Evolutionary conservation across 2,888 invertebrate species (phyloP), one percentile per base, ranked within the genome.

Genomic region (Rotaria socialis): DNA sequence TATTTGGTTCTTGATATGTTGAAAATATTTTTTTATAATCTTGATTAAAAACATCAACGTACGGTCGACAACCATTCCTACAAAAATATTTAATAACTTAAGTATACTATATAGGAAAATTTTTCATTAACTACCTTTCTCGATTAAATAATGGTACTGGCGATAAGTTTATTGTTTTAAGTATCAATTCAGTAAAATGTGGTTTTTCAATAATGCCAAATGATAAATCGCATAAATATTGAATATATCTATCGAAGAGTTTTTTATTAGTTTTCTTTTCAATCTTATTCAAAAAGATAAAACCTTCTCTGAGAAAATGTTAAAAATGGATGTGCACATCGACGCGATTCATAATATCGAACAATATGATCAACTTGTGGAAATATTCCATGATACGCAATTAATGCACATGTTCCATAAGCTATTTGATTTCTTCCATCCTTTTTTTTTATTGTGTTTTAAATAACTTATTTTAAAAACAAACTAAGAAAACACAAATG

Each of bases 111-210:
- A 35, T 35, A 35, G 35, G 35, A 35, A 35, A 1, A 35, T 35
- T 35, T 35, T 35, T 35, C 35, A 35, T 35, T 35, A 35, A 35
- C 35, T 35, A 86, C 86, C 47, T 86, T 50, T 75, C 35, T 85
- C 85, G 19, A 85, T 86, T 86, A 19, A 86, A 52, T 11, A 85
- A n/a, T 60, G 86, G 86, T n/a, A 74, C 41, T 52, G 85, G 85
- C 14, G 56, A 56, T 19, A 86, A 47, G 50, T 35, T 75, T 24
- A 86, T 27, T 24, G 85, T 41, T 35, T 55, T 74, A 14, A 86
- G 47, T n/a, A 56, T 27, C 7, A 75, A 80, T 35, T 86, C 85
- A 52, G 24, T 47, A 47, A 80, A 80, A 80, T 80, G 80, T 47
- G 80, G 80, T 47, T 10, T 16, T 80, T 80, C 80, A n/a, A 7